Evolutionary conservation across 2,113 vertebrate genomes (phyloP).

Genomic region (Sinocyclocheilus anophthalmus): DNA sequence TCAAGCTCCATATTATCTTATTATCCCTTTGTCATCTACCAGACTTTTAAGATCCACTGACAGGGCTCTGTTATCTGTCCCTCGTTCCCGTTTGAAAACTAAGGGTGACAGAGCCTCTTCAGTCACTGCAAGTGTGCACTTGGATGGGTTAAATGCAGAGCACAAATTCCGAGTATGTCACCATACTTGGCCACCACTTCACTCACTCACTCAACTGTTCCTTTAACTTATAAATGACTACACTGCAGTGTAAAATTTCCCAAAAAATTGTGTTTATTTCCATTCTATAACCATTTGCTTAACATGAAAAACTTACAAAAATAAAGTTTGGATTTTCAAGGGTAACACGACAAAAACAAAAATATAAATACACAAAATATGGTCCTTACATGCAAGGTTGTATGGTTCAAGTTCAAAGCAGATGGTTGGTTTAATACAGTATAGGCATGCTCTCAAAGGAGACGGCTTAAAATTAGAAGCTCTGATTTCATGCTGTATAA

Average conservation of each 20-base stretch:
- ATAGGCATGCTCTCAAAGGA: background rate
- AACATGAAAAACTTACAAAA: constrained; percentile 50
- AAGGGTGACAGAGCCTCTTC: too few species aligned
- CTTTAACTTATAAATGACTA: background rate
- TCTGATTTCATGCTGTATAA: background rate
- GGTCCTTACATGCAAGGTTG: constrained; percentile 15
- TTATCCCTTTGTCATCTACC: too few species aligned
- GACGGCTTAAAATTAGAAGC: background rate
- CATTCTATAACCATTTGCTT: constrained; percentile 14
- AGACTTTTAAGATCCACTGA: too few species aligned
- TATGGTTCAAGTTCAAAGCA: background rate
- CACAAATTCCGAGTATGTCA: too few species aligned
- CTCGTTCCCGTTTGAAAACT: too few species aligned
- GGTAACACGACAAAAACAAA: background rate
- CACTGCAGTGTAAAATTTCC: background rate
- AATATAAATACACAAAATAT: constrained; percentile 20
- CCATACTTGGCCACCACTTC: too few species aligned
- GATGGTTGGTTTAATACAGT: constrained; percentile 14
- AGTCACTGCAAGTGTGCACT: too few species aligned
- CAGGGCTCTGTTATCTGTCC: too few species aligned
- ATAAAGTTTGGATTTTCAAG: constrained; percentile 34
- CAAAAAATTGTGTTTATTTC: constrained; percentile 50
- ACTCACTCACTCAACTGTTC: too few species aligned
- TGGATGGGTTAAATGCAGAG: too few species aligned
- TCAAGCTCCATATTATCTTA: too few species aligned